Evolutionary conservation across 1,140 invertebrate species (phyloP).

Genomic region (Heliconius melpomene): DNA sequence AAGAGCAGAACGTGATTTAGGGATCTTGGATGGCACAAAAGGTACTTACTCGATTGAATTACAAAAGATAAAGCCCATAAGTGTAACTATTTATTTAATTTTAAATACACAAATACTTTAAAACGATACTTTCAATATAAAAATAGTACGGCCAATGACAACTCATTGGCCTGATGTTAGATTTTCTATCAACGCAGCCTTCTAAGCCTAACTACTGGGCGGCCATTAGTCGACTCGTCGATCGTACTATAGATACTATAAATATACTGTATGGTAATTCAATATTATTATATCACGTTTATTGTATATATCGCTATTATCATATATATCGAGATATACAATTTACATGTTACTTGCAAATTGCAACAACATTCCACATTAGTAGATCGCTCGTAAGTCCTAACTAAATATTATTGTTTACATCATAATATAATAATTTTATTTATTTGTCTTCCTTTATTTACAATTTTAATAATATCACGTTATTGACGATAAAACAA

Average conservation of each 20-base stretch:
- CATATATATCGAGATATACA: neutral
- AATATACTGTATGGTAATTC: too few relatives aligned
- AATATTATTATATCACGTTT: neutral
- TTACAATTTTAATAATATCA: neutral
- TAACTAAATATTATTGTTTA: neutral
- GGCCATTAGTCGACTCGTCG: too few relatives aligned
- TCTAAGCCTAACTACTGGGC: too few relatives aligned
- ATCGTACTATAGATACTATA: too few relatives aligned
- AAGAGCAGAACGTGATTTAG: constrained; percentile 1
- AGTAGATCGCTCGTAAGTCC: neutral
- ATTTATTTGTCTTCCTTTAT: neutral
- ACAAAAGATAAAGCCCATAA: too few relatives aligned
- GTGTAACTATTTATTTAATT: neutral
- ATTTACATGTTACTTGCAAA: constrained; percentile 1
- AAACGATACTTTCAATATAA: too few relatives aligned
- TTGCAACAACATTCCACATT: neutral
- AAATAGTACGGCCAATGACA: too few relatives aligned
- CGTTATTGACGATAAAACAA: neutral
- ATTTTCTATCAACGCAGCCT: too few relatives aligned
- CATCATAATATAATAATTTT: neutral
- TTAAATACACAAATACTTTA: too few relatives aligned
- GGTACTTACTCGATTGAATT: neutral
- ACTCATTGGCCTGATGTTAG: too few relatives aligned
- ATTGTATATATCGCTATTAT: neutral
- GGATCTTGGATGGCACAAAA: neutral